phyloP scores from a whole-genome alignment of 2,888 invertebrate species.

The Chymomyza caudatula region DNA sequence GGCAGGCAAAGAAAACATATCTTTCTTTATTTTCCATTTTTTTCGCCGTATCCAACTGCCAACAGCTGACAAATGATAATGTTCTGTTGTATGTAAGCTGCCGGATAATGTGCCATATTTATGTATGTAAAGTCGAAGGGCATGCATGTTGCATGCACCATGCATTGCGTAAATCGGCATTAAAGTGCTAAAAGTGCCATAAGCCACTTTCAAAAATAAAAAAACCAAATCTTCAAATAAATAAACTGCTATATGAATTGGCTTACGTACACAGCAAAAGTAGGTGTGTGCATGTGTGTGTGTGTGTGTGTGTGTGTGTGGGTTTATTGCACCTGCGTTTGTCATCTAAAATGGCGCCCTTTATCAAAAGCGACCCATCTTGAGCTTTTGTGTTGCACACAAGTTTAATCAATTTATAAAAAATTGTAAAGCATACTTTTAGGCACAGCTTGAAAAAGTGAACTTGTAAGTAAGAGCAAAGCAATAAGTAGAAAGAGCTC shows the following conservation, averaged over 20 bases:
- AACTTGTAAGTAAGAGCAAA: background rate
- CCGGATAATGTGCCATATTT: slow-evolving; percentile 48
- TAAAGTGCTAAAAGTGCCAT: slow-evolving; percentile 18
- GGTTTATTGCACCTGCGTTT: slow-evolving; percentile 35
- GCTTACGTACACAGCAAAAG: background rate
- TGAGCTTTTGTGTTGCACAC: background rate
- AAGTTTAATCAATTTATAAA: slow-evolving; percentile 48
- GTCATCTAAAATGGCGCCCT: slow-evolving; percentile 39
- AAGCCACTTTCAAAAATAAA: background rate
- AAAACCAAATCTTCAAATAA: background rate
- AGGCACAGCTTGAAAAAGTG: background rate
- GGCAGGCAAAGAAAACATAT: background rate
- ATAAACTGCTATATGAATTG: slow-evolving; percentile 5
- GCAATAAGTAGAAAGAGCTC: background rate
- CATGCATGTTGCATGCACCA: slow-evolving; percentile 10
- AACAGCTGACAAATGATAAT: slow-evolving; percentile 53
- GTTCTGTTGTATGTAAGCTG: slow-evolving; percentile 48
- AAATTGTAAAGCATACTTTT: background rate
- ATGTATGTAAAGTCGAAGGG: slow-evolving; percentile 37
- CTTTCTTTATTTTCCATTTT: background rate
- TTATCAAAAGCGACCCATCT: slow-evolving; percentile 52
- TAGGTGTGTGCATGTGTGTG: background rate
- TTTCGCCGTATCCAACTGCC: background rate
- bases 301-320: background rate
- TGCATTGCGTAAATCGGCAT: slow-evolving; percentile 46